Base-by-base conservation (phyloP, 2,797 vertebrate genomes). In the Hyperoplus immaculatus region DNA sequence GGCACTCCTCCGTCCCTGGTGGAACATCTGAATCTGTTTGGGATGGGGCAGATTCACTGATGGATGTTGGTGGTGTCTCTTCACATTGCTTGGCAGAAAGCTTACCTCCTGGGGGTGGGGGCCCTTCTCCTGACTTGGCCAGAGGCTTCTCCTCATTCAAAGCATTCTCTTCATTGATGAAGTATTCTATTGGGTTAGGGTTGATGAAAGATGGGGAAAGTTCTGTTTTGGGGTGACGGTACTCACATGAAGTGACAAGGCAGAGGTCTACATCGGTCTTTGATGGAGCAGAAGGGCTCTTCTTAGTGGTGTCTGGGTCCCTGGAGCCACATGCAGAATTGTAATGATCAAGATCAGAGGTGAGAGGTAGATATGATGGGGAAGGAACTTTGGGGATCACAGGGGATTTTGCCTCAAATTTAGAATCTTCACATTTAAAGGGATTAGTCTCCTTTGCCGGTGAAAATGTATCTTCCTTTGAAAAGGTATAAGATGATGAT, bases 191-290 rank as follows among this genome's bases (percentile, higher is more conserved):
- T 42, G 97, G 97, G 78, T 96, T 99, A 10, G 98, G 98, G 74
- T 99, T 99, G 86, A 99, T 99, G 91, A 99, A 99, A 45, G 98
- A 99, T 3, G 98, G 98, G 0, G 98, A 99, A 8, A 99, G 95
- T 88, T 99, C 98, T 1, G 98, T 98, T 92, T 98, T 99, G 14
- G 97, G 97, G 83, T 98, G 98, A 71, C 97, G 97, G 79, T 97
- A 99, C 81, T 99, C 97, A 38, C 97, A 99, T 29, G 97, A 97
- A 36, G 96, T 95, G 70, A 99, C 98, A 18, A 99, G 94, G 77
- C 98, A 99, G 82, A 99, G 94, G 77, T 99, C 97, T 0, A 98
- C 97, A 87, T 98, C 97, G 77, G 97, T 96, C 80, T 94, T 96
- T 15, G 95, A 96, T 84, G 95, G 94, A 60, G 94, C 92, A 83